Evolutionary conservation across 2,113 vertebrate genomes (phyloP), one percentile per base, ranked within the genome.

Genomic region (Madoqua kirkii): DNA sequence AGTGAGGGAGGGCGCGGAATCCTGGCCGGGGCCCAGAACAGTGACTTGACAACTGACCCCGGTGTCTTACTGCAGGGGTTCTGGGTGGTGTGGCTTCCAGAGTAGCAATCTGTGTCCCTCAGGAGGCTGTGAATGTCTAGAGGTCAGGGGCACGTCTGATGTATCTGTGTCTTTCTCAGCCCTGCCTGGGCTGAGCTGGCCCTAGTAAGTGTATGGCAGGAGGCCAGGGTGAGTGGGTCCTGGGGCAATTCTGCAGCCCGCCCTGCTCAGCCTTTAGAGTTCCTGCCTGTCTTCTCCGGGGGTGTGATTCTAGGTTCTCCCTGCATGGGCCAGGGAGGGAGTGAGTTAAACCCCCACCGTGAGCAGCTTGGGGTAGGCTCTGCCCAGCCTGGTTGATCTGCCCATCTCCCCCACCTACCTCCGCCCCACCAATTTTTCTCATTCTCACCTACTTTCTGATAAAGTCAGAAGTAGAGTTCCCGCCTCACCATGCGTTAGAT

Each of bases 1-100:
- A 13, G 2, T 1, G 25, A 0, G 43, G 8, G 59, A 60, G 27
- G 12, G 9, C 2, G 2, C 7, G 3, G 60, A 36, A 17, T 59
- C 36, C 31, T 11, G 52, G 15, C 2, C 3, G 10, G 1, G 12
- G 21, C 14, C 2, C 29, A 27, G 36, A 33, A 8, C 13, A 12
- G 13, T 9, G 83, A 62, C 60, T 33, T 60, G 9, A 25, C 12
- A 11, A 25, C 31, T 7, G 29, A 45, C 29, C 52, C 55, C 55
- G 7, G 15, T 0, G 15, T 50, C 55, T 14, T 82, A 15, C 21
- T 52, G 36, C 25, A 36, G 87, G 31, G 13, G 25, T 40, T 86
- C 59, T 33, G 45, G 50, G 16, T 43, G 9, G 60, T 7, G 48
- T 33, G 17, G n/a, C 36, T 67, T 84, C 82, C 62, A 8, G 43